These are phyloP conservation scores for Leiothrix lutea DNA, from an alignment of 2,113 vertebrate genomes.

Conservation along the genomic window DNA sequence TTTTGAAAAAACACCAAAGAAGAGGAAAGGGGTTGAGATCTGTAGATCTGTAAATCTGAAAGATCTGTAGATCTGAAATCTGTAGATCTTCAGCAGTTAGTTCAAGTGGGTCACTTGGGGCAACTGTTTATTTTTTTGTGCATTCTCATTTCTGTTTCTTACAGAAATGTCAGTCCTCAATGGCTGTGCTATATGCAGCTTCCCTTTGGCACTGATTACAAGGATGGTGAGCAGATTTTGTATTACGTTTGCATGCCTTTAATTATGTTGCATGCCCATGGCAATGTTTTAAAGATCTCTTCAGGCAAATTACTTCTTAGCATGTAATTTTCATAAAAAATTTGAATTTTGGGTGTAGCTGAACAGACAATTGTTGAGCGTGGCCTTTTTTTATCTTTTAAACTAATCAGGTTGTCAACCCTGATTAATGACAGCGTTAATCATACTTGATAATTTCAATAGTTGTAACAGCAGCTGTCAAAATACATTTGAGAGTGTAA, in stretches of 20 bases:
- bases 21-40: background rate
- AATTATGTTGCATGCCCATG: background rate
- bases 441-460: background rate
- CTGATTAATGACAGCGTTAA: background rate
- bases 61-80: too few relatives aligned
- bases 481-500: background rate
- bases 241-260: background rate
- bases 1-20: background rate
- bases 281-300: background rate
- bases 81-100: background rate
- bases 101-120: background rate
- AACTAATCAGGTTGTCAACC: background rate
- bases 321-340: background rate
- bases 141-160: background rate
- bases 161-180: fast-evolving
- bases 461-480: background rate
- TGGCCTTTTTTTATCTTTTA: background rate
- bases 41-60: too few relatives aligned
- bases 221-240: background rate
- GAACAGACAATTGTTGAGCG: background rate
- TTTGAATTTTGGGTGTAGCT: background rate
- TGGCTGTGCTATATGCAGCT: background rate
- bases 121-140: background rate
- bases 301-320: background rate
- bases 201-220: background rate